Conservation (phyloP, 2,113 vertebrate species). For the Siphamia tubifer region DNA sequence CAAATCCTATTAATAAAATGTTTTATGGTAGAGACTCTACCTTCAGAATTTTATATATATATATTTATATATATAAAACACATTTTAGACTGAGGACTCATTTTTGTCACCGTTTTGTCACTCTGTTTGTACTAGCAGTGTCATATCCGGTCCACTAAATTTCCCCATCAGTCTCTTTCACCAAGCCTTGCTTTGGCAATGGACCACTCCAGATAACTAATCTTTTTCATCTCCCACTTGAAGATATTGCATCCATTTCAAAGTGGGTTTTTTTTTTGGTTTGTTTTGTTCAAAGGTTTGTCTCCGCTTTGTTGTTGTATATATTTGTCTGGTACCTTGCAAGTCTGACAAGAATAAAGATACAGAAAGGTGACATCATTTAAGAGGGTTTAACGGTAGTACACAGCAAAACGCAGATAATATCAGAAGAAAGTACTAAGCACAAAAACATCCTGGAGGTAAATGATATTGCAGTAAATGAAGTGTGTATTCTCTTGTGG, state of each 20-base stretch:
- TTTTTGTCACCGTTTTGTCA: neutral
- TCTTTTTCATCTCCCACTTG: slow-evolving; percentile 51
- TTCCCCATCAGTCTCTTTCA: slow-evolving; percentile 49
- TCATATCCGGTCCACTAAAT: slow-evolving; percentile 19
- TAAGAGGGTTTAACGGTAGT: slow-evolving; percentile 5
- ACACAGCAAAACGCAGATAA: neutral
- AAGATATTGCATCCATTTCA: slow-evolving; percentile 50
- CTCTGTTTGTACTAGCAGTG: slow-evolving; percentile 10
- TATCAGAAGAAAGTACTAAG: neutral
- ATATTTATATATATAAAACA: neutral
- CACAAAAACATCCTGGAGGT: neutral
- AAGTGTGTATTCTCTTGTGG: neutral
- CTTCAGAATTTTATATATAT: too few relatives aligned
- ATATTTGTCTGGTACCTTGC: slow-evolving; percentile 5
- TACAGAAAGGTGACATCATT: slow-evolving; percentile 18
- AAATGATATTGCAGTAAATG: neutral
- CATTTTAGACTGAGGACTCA: neutral
- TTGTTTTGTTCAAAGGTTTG: slow-evolving; percentile 27
- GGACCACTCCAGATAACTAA: slow-evolving; percentile 57
- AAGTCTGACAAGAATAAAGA: slow-evolving; percentile 29
- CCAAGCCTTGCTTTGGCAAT: slow-evolving; percentile 28
- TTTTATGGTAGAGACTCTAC: too few relatives aligned
- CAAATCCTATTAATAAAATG: neutral
- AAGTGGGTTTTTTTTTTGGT: slow-evolving; percentile 48
- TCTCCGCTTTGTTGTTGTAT: neutral